Evolutionary conservation across 2,113 vertebrate genomes (phyloP).

Genomic region (Mola mola): DNA sequence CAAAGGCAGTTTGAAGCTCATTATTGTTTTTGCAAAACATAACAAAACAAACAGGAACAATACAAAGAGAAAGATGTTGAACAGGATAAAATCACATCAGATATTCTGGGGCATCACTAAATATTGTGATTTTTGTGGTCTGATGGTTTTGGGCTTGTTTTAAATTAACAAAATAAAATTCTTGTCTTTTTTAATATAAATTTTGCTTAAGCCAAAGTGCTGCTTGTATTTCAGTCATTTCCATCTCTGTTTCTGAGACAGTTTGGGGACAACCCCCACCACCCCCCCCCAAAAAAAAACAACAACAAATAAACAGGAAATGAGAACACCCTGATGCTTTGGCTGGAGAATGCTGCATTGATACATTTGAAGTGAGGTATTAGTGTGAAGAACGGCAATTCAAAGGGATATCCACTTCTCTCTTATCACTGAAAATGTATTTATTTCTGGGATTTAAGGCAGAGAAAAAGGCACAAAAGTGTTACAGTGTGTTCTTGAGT

Average conservation of each 20-base stretch:
- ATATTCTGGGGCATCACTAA: slow-evolving; percentile 49
- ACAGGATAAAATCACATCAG: slow-evolving; percentile 60
- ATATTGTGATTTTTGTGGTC: slow-evolving; percentile 47
- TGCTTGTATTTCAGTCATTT: slow-evolving; percentile 77
- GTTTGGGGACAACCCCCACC: slow-evolving; percentile 38
- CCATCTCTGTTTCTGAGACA: slow-evolving; percentile 53
- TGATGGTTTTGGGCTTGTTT: slow-evolving; percentile 56
- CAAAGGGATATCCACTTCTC: slow-evolving; percentile 26
- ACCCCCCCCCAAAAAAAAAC: too few relatives aligned
- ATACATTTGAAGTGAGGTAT: slow-evolving; percentile 72
- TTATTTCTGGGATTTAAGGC: slow-evolving; percentile 29
- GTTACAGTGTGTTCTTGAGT: slow-evolving; percentile 38
- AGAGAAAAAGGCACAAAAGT: slow-evolving; percentile 33
- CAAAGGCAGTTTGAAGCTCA: slow-evolving; percentile 84
- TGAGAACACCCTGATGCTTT: slow-evolving; percentile 33
- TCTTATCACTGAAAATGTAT: slow-evolving; percentile 18
- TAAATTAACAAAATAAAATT: slow-evolving; percentile 59
- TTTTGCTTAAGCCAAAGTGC: slow-evolving; percentile 74
- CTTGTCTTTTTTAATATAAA: slow-evolving; percentile 37
- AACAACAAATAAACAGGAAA: slow-evolving; percentile 36
- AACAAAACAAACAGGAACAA: slow-evolving; percentile 55
- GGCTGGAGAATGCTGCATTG: slow-evolving; percentile 26
- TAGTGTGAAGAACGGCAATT: slow-evolving; percentile 20
- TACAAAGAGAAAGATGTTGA: slow-evolving; percentile 60
- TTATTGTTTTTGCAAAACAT: slow-evolving; percentile 69